These are phyloP conservation scores for Galbula dea DNA, from an alignment of 2,113 vertebrate species.

Conservation along the genomic window DNA sequence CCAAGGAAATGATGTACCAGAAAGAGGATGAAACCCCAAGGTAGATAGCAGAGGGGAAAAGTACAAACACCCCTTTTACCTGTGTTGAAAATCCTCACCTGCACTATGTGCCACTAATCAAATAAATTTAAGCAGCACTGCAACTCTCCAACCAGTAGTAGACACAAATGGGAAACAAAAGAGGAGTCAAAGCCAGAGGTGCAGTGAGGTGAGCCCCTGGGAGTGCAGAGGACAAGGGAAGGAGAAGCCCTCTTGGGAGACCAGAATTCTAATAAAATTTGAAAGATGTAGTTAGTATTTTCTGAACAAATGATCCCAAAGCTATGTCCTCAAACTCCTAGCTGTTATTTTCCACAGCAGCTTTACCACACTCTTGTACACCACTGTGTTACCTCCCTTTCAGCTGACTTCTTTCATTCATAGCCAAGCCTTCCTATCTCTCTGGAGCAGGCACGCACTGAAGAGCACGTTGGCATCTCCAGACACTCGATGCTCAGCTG, in stretches of 20 bases:
- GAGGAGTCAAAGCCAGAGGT: background rate
- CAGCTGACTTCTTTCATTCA: background rate
- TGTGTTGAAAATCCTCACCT: background rate
- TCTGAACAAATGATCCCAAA: background rate
- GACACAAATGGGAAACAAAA: background rate
- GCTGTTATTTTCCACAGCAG: background rate
- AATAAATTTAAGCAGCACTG: background rate
- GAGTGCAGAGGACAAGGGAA: background rate
- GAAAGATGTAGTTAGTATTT: background rate
- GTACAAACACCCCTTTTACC: background rate
- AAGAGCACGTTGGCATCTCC: background rate
- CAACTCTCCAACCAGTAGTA: background rate
- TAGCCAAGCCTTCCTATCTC: background rate
- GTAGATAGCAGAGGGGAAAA: background rate
- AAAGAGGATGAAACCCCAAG: background rate
- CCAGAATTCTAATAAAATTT: background rate
- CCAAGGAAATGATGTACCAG: background rate
- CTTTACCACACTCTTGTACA: background rate
- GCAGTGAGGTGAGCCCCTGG: background rate
- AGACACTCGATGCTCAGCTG: background rate
- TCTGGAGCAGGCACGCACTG: rapidly evolving
- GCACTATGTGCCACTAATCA: background rate
- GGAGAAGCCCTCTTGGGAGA: background rate
- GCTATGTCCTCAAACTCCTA: background rate
- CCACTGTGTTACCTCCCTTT: background rate